Base-by-base conservation (phyloP, 2,113 vertebrate genomes). In the Petromus typicus region DNA sequence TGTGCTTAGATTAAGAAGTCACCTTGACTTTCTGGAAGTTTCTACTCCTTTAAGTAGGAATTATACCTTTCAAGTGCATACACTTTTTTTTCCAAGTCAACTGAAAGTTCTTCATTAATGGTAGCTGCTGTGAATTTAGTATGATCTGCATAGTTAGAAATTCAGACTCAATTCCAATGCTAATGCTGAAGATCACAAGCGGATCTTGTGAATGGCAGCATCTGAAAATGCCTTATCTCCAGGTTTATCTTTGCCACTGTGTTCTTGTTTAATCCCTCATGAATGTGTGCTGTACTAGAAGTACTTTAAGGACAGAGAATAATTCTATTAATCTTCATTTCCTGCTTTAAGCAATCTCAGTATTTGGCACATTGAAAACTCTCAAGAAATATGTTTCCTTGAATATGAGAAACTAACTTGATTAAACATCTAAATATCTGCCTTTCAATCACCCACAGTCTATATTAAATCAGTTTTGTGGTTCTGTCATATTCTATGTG, bases 401-500 rank as follows among this genome's bases (percentile, higher is more conserved):
- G 2, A 89, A 12, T 73, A 76, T 32, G 4, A 91, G 87, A 94
- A 85, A 86, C 64, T 51, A 88, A 66, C 22, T 81, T 27, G 89
- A 43, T 40, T 43, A 73, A 43, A 43, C 20, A 43, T 43, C 23
- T 43, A 43, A 89, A 27, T 81, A 43, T 17, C 12, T 69, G 14
- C 0, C 34, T 16, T 27, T 88, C 73, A 90, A 59, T 90, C 13
- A 96, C 48, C 7, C 18, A 20, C 8, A 45, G 18, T 48, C 51
- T 75, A 27, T 48, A 92, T n/a, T 48, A 88, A 88, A 83, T 93
- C 30, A 88, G 10, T 66, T 90, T 79, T 90, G 83, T 96, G 66
- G 92, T 95, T 89, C 48, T 95, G 34, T 97, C 89, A 54, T 95
- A 92, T 93, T 56, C 5, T 78, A 22, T 54, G 17, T 92, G 48